phyloP scores from a whole-genome alignment of 2,797 vertebrate genomes.

The Eurystomus glaucurus region DNA sequence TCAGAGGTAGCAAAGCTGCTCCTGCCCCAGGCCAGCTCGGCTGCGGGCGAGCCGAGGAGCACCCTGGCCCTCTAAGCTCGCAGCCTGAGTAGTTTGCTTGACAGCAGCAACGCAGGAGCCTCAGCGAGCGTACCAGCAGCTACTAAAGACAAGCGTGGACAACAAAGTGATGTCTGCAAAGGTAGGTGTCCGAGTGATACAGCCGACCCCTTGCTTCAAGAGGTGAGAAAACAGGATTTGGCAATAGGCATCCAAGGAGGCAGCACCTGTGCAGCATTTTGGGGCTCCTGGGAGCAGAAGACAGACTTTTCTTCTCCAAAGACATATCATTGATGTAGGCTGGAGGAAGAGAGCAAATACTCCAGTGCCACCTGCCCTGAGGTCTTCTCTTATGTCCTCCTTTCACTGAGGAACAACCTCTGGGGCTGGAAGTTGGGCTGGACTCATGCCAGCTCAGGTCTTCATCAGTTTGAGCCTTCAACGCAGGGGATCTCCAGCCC shows the following conservation, averaged over 20 bases:
- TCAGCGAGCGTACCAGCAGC: rapidly evolving
- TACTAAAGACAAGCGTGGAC: rapidly evolving
- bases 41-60: rapidly evolving
- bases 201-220: not conserved
- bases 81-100: not conserved
- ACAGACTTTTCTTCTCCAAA: not conserved
- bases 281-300: not conserved
- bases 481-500: not conserved
- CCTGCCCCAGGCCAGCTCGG: rapidly evolving
- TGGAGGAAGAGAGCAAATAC: not conserved
- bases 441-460: not conserved
- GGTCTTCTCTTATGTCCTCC: not conserved
- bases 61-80: not conserved
- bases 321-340: rapidly evolving
- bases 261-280: not conserved
- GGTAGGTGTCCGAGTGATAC: no score
- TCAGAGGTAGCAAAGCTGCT: not conserved
- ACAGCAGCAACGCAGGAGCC: rapidly evolving
- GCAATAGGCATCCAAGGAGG: rapidly evolving
- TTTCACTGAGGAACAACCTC: not conserved
- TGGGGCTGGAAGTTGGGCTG: not conserved
- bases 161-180: not conserved
- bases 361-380: rapidly evolving
- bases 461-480: not conserved
- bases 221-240: not conserved